Base-by-base conservation (phyloP, 2,113 vertebrate species). In the Actenoides hombroni region DNA sequence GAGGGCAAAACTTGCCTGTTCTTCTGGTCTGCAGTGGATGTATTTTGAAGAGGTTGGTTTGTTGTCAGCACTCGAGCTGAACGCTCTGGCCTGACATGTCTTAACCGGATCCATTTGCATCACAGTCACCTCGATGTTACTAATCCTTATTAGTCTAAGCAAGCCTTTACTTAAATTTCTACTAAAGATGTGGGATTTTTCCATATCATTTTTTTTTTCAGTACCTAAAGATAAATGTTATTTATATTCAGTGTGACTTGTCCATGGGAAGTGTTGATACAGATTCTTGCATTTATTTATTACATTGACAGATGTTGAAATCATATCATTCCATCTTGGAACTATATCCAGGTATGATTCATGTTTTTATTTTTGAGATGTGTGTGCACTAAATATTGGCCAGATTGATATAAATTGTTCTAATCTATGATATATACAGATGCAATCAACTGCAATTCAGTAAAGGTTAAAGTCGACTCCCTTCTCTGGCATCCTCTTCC, bases 271-370 rank as follows among this genome's bases (percentile, higher is more conserved):
- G 48, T 76, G 64, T 74, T 78, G 51, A 39, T 67, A 16, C 20
- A 24, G n/a, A 39, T 49, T 51, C 31, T 49, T 75, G 40, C 60
- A 54, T 63, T 59, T 90, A 24, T 90, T 92, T 75, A 28, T 82
- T 81, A 3, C 46, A 15, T 14, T 53, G 75, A 40, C 75, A 75
- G 74, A 49, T 71, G 53, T 54, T 56, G 82, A 63, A 88, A 42
- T 28, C 0, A 0, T 20, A 11, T 31, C 1, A 1, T 35, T 79
- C 13, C 21, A 2, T 49, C 73, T 46, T 16, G 40, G 74, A 60
- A 13, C 44, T 44, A 7, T n/a, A 33, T 74, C 37, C 57, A 31
- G 6, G 7, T 46, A 12, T 25, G 79, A 73, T 40, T 69, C 23
- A 6, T 26, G 2, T 13, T 51, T 83, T 60, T 46, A 21, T 60